Conservation (phyloP, 2,888 invertebrate genomes). For the Tetanocera ferruginea region DNA sequence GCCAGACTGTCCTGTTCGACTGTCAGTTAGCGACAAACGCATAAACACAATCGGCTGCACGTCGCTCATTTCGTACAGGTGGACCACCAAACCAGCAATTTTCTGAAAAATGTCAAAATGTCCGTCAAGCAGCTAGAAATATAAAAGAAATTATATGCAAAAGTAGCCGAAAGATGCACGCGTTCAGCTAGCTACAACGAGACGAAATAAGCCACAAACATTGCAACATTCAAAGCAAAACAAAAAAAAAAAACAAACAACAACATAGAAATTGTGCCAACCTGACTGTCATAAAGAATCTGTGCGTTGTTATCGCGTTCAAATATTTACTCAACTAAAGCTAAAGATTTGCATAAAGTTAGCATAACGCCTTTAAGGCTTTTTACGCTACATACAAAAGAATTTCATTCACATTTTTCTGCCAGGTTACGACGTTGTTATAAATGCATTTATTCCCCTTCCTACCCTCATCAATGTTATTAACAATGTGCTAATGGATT, state of each 20-base stretch:
- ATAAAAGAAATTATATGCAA: neutral
- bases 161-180: neutral
- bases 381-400: neutral
- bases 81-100: slow-evolving; percentile 14
- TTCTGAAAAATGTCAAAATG: neutral
- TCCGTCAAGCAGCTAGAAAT: neutral
- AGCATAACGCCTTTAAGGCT: neutral
- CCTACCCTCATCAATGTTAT: neutral
- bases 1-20: neutral
- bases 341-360: neutral
- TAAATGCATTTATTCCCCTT: neutral
- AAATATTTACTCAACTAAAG: neutral
- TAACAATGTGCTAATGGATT: slow-evolving; percentile 26
- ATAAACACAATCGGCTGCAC: too few relatives aligned
- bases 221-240: neutral
- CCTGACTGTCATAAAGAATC: neutral
- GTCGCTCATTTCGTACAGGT: slow-evolving; percentile 11
- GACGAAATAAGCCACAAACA: neutral
- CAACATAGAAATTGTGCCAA: neutral
- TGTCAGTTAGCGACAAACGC: slow-evolving; percentile 1
- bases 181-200: neutral
- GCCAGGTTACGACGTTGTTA: neutral
- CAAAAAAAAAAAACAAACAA: neutral
- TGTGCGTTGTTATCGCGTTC: neutral
- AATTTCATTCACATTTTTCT: slow-evolving; percentile 7